These are phyloP conservation scores for Acrocera orbiculus DNA, from an alignment of 2,888 invertebrate species.

Conservation along the genomic window DNA sequence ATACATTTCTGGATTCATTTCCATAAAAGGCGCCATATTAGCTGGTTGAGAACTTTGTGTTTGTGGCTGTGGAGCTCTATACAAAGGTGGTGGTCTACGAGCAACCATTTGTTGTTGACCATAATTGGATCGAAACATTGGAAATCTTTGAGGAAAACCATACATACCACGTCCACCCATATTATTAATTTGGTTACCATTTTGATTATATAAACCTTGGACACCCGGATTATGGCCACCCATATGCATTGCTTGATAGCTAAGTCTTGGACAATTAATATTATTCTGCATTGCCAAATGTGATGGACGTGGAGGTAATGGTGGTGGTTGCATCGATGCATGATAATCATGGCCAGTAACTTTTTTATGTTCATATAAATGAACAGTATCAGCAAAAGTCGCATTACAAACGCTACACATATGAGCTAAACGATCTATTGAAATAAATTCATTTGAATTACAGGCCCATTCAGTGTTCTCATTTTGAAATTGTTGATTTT, in stretches of 20 bases:
- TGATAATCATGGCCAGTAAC: slow-evolving; percentile 16
- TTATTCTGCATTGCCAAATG: too few species aligned
- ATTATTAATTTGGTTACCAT: too few species aligned
- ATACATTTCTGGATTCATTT: slow-evolving; percentile 10
- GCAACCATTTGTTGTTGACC: slow-evolving; percentile 5
- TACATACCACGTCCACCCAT: too few species aligned
- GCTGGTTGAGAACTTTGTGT: slow-evolving; percentile 8
- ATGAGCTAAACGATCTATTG: slow-evolving; percentile 34
- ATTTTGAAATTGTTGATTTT: slow-evolving; percentile 18
- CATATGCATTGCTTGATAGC: neutral
- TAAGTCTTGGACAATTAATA: too few species aligned
- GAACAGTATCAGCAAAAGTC: slow-evolving; percentile 20
- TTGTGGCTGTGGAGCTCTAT: slow-evolving; percentile 12
- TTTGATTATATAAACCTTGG: too few species aligned
- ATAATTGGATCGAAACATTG: neutral
- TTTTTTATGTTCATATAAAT: slow-evolving; percentile 19
- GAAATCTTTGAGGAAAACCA: slow-evolving; percentile 4
- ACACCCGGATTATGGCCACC: slow-evolving; percentile 1
- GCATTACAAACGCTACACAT: slow-evolving; percentile 29
- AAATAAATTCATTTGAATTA: slow-evolving; percentile 40
- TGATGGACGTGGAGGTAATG: neutral
- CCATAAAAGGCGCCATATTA: slow-evolving; percentile 9
- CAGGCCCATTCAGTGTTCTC: slow-evolving; percentile 18
- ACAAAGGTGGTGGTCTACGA: slow-evolving; percentile 13
- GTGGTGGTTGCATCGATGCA: slow-evolving; percentile 11